Evolutionary conservation across 1,140 invertebrate genomes (phyloP).

Genomic region (Diploscapter pachys): DNA sequence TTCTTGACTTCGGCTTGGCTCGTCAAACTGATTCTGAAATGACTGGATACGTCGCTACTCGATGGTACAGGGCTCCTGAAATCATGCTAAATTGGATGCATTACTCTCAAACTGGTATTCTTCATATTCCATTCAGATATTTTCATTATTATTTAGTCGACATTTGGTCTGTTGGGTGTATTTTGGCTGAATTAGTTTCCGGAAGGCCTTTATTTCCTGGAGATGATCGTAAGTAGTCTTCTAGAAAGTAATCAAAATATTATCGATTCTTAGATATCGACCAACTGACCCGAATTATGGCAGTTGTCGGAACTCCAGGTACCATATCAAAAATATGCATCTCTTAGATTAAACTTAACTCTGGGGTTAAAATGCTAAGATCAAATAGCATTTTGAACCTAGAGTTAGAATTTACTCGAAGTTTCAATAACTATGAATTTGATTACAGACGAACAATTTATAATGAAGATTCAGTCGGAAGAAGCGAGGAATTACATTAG

Average conservation of each 20-base stretch:
- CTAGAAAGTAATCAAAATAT: not conserved
- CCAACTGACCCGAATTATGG: constrained; percentile 82
- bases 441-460: constrained; percentile 67
- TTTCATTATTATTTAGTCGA: constrained; percentile 66
- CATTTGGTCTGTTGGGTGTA: constrained; percentile 98
- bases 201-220: constrained; percentile 94
- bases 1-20: constrained; percentile 42
- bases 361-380: no score
- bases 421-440: no score
- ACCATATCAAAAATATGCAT: no score
- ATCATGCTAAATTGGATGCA: constrained; percentile 99
- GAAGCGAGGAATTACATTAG: constrained; percentile 92
- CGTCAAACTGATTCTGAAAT: constrained; percentile 87
- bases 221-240: constrained; percentile 81
- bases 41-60: constrained; percentile 97
- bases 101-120: constrained; percentile 83
- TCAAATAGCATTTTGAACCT: no score
- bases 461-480: constrained; percentile 80
- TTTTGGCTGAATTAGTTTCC: constrained; percentile 92
- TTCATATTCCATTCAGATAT: no score
- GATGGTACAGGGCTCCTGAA: constrained; percentile 85
- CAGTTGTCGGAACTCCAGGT: constrained; percentile 78
- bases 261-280: constrained; percentile 73
- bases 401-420: no score
- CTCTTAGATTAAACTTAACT: no score